These are phyloP conservation scores for Scylla paramamosain DNA, from an alignment of 1,140 invertebrate species.

Conservation along the genomic window DNA sequence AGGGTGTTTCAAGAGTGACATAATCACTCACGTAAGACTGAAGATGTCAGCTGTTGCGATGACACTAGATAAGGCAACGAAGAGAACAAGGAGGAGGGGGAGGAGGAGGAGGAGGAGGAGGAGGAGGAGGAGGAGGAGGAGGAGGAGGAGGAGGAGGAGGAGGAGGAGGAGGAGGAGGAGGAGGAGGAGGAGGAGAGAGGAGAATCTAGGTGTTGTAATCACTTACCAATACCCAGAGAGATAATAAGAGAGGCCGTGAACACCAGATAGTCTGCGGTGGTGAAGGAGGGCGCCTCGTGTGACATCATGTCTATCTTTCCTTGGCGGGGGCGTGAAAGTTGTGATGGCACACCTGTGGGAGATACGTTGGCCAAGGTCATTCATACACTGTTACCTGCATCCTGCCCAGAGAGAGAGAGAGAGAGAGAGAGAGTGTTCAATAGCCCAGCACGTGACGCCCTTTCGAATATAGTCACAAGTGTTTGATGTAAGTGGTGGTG, in stretches of 20 bases:
- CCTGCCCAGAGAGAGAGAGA: neutral
- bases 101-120: neutral
- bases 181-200: neutral
- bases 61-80: neutral
- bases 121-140: neutral
- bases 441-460: too few species aligned
- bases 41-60: neutral
- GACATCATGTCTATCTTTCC: neutral
- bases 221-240: constrained; percentile 49
- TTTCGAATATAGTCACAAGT: neutral
- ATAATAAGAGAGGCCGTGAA: constrained; percentile 37
- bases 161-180: neutral
- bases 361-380: neutral
- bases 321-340: neutral
- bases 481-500: neutral
- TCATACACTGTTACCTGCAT: neutral
- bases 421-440: neutral
- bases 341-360: neutral
- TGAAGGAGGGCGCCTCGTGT: neutral
- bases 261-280: constrained; percentile 31
- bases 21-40: too few species aligned
- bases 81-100: neutral
- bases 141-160: neutral
- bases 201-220: neutral
- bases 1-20: too few species aligned